Percentiles rank a stretch among this genome's conserved stretches.
These are phyloP conservation scores for Acanthisitta chloris DNA, from an alignment of 2,113 vertebrate genomes.

Conservation along the genomic window DNA sequence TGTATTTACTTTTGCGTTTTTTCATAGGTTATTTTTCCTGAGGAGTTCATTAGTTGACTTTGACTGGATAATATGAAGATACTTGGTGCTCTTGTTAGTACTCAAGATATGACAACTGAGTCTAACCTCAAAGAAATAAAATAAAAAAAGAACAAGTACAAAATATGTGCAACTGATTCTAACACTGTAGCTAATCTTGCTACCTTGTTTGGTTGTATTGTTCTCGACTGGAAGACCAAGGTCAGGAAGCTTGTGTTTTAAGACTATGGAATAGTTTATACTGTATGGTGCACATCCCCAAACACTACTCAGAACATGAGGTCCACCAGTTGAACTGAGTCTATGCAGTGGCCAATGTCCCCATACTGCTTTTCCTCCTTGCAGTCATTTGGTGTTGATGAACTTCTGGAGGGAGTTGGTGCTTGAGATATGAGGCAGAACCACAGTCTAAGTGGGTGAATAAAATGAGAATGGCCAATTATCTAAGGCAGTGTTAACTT, in stretches of 20 bases:
- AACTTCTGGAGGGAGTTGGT: not conserved
- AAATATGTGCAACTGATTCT: not conserved
- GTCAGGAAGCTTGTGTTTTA: not conserved
- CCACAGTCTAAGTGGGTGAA: not conserved
- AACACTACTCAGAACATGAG: not conserved
- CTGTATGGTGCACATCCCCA: not conserved
- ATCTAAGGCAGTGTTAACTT: not conserved
- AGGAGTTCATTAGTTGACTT: not conserved
- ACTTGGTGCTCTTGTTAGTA: not conserved
- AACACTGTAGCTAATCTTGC: not conserved
- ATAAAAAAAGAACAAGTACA: not conserved
- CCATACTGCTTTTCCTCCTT: not conserved
- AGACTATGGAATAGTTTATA: not conserved
- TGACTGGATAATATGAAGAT: not conserved
- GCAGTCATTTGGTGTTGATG: not conserved
- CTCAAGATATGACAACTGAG: not conserved
- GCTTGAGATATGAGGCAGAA: accelerated
- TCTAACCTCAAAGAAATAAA: not conserved
- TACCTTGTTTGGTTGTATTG: not conserved
- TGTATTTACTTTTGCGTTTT: not conserved
- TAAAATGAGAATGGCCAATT: not conserved
- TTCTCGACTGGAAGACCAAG: not conserved
- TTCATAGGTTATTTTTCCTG: not conserved
- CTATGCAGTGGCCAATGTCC: accelerated
- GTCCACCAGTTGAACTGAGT: not conserved